phyloP scores from a whole-genome alignment of 2,888 invertebrate genomes.

The Subacronicta megacephala region DNA sequence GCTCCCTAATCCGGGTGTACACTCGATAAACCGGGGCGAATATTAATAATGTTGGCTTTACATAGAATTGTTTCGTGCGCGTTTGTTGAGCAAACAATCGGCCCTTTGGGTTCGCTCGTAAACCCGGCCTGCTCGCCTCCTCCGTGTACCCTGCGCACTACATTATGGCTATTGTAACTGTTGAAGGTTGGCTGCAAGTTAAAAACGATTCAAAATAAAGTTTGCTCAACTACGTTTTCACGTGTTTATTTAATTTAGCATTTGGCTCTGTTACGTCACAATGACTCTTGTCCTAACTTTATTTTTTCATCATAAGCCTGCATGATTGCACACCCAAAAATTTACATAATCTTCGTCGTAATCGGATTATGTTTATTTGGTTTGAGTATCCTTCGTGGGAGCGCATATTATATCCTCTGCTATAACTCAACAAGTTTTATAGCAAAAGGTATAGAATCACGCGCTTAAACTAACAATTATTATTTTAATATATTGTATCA shows the following conservation, averaged over 20 bases:
- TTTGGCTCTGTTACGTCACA: not conserved
- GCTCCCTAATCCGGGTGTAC: slow-evolving; percentile 39
- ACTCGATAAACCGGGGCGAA: slow-evolving; percentile 48
- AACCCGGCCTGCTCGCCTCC: slow-evolving; percentile 40
- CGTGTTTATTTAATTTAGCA: too few relatives aligned
- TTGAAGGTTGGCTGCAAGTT: slow-evolving; percentile 20
- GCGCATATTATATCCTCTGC: too few relatives aligned
- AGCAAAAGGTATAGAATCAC: too few relatives aligned
- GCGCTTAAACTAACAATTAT: too few relatives aligned
- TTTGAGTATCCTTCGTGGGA: too few relatives aligned
- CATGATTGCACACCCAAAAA: too few relatives aligned
- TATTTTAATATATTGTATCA: too few relatives aligned
- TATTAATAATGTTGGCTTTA: slow-evolving; percentile 55
- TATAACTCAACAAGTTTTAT: too few relatives aligned
- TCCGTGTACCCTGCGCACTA: slow-evolving; percentile 31
- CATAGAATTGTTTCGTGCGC: slow-evolving; percentile 47
- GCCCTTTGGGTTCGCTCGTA: slow-evolving; percentile 51
- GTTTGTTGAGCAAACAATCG: slow-evolving; percentile 51
- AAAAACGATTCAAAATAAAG: not conserved
- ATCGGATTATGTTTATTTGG: too few relatives aligned
- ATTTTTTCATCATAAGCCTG: too few relatives aligned
- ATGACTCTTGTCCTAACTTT: not conserved
- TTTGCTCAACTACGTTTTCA: too few relatives aligned
- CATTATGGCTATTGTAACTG: slow-evolving; percentile 37
- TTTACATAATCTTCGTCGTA: too few relatives aligned